A percentile compares a stretch with the other conserved stretches of the same genome.
These are phyloP conservation scores for Zoanthus sociatus DNA, from an alignment of 92 coral and sea anemone species.

Conservation along the genomic window DNA sequence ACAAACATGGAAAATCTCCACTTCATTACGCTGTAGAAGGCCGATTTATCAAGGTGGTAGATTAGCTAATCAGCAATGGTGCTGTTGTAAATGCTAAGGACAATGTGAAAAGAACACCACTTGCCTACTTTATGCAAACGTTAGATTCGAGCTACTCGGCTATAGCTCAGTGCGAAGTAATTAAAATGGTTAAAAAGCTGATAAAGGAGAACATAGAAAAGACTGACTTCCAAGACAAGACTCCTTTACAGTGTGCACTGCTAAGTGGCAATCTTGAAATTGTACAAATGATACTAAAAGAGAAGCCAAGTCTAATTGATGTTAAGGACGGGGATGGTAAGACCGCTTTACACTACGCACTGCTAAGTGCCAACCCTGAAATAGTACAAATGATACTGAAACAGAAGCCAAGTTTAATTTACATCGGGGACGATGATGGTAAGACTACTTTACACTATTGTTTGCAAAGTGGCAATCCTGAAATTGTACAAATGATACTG, in stretches of 20 bases:
- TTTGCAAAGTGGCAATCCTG: too few species aligned
- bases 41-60: neutral
- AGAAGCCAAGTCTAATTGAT: too few species aligned
- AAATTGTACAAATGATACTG: too few species aligned
- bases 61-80: neutral
- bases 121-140: neutral
- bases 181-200: neutral
- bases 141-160: neutral
- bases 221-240: neutral
- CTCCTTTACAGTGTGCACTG: neutral
- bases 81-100: neutral
- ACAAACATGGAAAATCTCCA: slow-evolving; percentile 21
- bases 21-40: slow-evolving; percentile 20
- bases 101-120: neutral
- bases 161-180: neutral
- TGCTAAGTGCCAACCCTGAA: too few species aligned
- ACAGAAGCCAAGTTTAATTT: too few species aligned
- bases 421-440: too few species aligned
- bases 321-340: too few species aligned
- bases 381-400: too few species aligned
- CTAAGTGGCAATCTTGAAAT: neutral
- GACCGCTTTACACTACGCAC: too few species aligned
- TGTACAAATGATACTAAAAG: neutral
- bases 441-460: too few species aligned
- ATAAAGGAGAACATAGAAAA: neutral